phyloP scores from a whole-genome alignment of 1,140 invertebrate species.

The Drosophila leontia region DNA sequence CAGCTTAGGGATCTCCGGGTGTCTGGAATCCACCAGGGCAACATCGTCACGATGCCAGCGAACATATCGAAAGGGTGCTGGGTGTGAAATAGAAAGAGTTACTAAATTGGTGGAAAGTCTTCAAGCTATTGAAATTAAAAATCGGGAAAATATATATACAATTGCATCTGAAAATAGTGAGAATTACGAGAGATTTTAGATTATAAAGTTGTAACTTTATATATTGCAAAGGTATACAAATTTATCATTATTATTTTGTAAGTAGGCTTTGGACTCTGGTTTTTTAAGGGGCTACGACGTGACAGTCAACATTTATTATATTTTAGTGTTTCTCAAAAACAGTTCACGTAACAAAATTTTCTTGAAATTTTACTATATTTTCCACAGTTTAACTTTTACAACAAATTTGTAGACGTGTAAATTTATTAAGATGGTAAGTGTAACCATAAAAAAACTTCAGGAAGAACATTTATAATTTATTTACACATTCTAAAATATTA shows the following conservation, averaged over 20 bases:
- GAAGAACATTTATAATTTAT: no score
- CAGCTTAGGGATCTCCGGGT: conserved; percentile 85
- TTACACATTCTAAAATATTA: background rate
- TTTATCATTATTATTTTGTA: background rate
- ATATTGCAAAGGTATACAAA: background rate
- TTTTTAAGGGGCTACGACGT: background rate
- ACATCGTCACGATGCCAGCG: conserved; percentile 88
- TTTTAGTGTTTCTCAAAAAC: background rate
- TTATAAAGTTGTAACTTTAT: background rate
- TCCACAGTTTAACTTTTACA: background rate
- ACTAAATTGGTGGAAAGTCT: background rate
- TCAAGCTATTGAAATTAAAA: background rate
- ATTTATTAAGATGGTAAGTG: background rate
- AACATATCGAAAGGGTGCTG: conserved; percentile 81
- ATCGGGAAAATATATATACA: background rate
- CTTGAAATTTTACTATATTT: background rate
- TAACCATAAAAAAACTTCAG: no score
- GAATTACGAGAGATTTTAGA: background rate
- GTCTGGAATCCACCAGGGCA: conserved; percentile 88
- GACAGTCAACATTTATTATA: background rate
- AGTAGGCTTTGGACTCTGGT: background rate
- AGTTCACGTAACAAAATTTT: background rate
- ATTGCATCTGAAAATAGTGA: background rate
- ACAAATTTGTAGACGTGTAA: background rate
- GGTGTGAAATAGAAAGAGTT: background rate